Evolutionary conservation across 2,888 invertebrate species (phyloP).

Genomic region (Euplagia quadripunctaria): DNA sequence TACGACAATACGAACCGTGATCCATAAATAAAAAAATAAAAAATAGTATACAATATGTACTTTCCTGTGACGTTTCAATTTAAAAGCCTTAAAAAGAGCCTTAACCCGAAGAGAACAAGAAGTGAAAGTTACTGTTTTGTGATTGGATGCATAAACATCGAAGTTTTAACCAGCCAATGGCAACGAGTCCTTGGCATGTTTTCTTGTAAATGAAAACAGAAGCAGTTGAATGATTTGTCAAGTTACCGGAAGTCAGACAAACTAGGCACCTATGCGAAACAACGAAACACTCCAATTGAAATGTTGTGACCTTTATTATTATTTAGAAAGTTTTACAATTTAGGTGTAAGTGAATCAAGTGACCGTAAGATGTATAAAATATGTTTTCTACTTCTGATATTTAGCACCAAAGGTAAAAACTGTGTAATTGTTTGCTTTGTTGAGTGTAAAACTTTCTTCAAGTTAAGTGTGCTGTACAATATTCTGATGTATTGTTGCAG

Average conservation of each 20-base stretch:
- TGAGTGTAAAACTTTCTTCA: slow-evolving; percentile 63
- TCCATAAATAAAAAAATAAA: no score
- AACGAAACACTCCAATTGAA: slow-evolving; percentile 45
- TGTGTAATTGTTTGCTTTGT: slow-evolving; percentile 4
- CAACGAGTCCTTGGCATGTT: slow-evolving; percentile 47
- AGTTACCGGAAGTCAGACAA: slow-evolving; percentile 62
- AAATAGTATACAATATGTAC: no score
- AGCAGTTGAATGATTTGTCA: slow-evolving; percentile 62
- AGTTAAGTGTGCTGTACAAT: slow-evolving; percentile 35
- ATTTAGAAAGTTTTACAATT: slow-evolving; percentile 57
- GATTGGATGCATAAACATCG: slow-evolving; percentile 58
- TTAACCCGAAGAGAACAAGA: slow-evolving; percentile 44
- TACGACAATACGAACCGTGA: no score
- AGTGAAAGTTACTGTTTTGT: slow-evolving; percentile 65
- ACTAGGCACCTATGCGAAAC: slow-evolving; percentile 44
- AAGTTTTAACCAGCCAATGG: slow-evolving; percentile 54
- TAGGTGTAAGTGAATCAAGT: slow-evolving; percentile 46
- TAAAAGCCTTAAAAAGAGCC: slow-evolving; percentile 22
- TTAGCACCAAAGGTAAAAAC: slow-evolving; percentile 65
- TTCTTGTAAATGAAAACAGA: slow-evolving; percentile 37
- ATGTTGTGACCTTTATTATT: slow-evolving; percentile 60
- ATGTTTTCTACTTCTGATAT: slow-evolving; percentile 64
- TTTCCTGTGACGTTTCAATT: slow-evolving; percentile 13
- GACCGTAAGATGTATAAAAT: slow-evolving; percentile 64
- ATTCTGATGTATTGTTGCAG: slow-evolving; percentile 62